These are phyloP conservation scores for Ammodytes dubius DNA, from an alignment of 2,113 vertebrate genomes.

Conservation along the genomic window DNA sequence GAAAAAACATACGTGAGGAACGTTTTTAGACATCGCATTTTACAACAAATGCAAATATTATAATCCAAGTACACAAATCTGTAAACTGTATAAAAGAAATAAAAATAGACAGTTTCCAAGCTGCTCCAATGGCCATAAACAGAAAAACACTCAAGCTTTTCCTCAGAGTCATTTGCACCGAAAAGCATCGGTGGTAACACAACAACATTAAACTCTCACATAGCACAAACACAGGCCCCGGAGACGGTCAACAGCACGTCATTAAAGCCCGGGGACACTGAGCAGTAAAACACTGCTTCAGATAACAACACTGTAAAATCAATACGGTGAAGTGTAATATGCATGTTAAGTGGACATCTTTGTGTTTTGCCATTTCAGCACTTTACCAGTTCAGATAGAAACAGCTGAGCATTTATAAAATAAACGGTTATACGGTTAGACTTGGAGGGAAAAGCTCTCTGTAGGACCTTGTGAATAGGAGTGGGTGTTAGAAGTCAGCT, in stretches of 20 bases:
- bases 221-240: background rate
- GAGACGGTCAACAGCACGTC: background rate
- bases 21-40: background rate
- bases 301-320: constrained; percentile 12
- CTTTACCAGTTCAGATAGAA: background rate
- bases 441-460: background rate
- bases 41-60: background rate
- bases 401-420: background rate
- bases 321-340: constrained; percentile 23
- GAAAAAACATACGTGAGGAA: background rate
- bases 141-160: constrained; percentile 7
- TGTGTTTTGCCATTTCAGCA: background rate
- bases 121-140: background rate
- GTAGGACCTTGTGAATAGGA: background rate
- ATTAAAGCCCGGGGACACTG: constrained; percentile 5
- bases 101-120: constrained; percentile 1
- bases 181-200: background rate
- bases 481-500: background rate
- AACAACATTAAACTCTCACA: background rate
- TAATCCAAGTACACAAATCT: background rate
- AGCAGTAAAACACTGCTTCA: constrained; percentile 17
- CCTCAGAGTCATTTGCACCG: constrained; percentile 14
- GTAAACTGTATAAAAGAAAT: background rate
- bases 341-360: constrained; percentile 4
- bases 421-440: background rate